Evolutionary conservation across 1,140 invertebrate genomes (phyloP).

Genomic region (Bicyclus anynana): DNA sequence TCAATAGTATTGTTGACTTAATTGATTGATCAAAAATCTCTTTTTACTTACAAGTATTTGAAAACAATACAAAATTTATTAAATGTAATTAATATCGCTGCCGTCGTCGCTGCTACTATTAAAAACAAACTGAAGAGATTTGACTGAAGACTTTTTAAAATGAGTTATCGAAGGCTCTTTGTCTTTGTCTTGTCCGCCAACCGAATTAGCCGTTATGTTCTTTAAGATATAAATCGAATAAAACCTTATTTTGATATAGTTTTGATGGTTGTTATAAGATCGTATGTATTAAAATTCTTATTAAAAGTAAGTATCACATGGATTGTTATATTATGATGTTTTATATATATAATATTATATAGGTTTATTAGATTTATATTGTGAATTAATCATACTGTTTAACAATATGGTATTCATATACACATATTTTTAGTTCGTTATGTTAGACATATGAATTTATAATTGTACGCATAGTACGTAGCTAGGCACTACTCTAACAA

Average conservation of each 20-base stretch:
- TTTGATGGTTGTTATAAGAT: background rate
- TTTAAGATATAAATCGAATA: too few species aligned
- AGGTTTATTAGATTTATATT: background rate
- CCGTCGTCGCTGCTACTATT: too few species aligned
- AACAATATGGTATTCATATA: background rate
- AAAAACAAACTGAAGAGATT: too few species aligned
- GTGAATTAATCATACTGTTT: background rate
- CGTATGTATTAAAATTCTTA: background rate
- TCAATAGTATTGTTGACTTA: too few species aligned
- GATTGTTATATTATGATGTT: background rate
- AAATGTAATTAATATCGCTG: too few species aligned
- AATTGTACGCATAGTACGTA: conserved; percentile 1
- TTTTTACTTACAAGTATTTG: too few species aligned
- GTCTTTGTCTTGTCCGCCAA: too few species aligned
- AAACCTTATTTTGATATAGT: background rate
- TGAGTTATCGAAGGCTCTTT: too few species aligned
- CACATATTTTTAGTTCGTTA: background rate
- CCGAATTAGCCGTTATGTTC: too few species aligned
- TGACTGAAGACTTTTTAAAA: too few species aligned
- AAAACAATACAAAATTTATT: too few species aligned
- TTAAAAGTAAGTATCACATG: background rate
- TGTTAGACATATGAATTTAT: conserved; percentile 1
- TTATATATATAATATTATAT: background rate
- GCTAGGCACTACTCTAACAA: conserved; percentile 42
- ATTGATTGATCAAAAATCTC: too few species aligned